Base-by-base conservation (phyloP, 92 coral and sea anemone species). In the Zoanthus gigantus region DNA sequence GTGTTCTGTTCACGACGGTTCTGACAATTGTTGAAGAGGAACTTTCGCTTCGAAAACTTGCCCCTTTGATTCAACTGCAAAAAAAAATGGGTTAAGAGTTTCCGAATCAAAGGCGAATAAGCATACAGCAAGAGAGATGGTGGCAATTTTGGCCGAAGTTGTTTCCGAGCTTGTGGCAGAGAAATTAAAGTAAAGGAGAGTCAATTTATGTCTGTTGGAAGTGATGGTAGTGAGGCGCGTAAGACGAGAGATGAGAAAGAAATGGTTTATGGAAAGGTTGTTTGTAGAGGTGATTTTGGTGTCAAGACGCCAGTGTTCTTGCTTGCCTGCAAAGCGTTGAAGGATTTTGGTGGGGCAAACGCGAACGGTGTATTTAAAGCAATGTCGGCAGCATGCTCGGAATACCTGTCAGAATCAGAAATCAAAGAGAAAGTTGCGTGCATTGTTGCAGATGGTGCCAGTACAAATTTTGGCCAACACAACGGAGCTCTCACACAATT, bases 1-100 rank as follows among this genome's bases (percentile, higher is more conserved):
- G 81, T 71, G 83, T 85, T 85, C 83, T 74, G 89, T 85, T 85
- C 89, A 85, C 89, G 83, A 73, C 89, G 83, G 89, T 85, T 85
- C 81, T 75, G 83, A 84, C 71, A 30, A 72, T 84, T 11, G 88
- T 14, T 11, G 89, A 85, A 71, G 89, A 78, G 83, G 71, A 78
- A 78, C 71, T 78, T 78, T 60, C 72, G 56, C 83, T 78, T 78
- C 72, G 57, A 23, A 78, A 78, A 78, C 83, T 57, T 78, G 83
- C 28, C 71, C 83, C 83, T 78, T 60, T 78, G 83, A 78, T 78
- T 78, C 30, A 78, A 78, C 83, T 78, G 83, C 83, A 78, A 78
- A 78, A 78, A 18, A 60, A 78, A 78, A 78, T 78, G 83, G 72
- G 83, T 78, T 78, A 37, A 78, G 71, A 78, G 83, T 78, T 14